Base-by-base conservation (phyloP, 2,113 vertebrate species). In the Origma solitaria region DNA sequence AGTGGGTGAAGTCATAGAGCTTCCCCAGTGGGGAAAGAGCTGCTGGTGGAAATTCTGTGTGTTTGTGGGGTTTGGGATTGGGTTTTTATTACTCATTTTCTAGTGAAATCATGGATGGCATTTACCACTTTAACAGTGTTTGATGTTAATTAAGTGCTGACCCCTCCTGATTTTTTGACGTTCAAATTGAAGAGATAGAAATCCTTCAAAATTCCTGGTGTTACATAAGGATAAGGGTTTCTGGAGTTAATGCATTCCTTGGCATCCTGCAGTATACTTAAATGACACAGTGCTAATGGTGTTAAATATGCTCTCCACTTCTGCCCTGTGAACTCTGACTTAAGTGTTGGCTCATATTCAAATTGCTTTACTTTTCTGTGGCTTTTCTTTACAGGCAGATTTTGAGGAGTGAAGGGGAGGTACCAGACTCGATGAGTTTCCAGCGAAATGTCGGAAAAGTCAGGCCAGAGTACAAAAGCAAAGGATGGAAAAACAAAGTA, bases 401-500 rank as follows among this genome's bases (percentile, higher is more conserved):
- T 99, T 98, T 98, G 97, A 98, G 97, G 96, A 98, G 98, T 97
- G 98, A 98, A 97, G 93, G 97, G 98, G 97, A 97, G 98, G 98
- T 98, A 99, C 98, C 98, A 98, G 99, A 99, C 99, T 99, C 98
- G 96, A 99, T 99, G 99, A 99, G 98, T 99, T 99, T 99, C 99
- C 98, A 99, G 98, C 98, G 99, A 99, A 98, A 99, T 99, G 99
- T 99, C 99, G 95, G 99, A 99, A 98, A 99, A 99, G 99, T 99
- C 99, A 99, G 99, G 99, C 98, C 99, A 99, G 99, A 99, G 98
- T 98, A 99, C 99, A 98, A 99, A 99, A 99, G 99, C 99, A 99
- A 99, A 99, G 99, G 99, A 99, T 99, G 99, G 99, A 98, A 99
- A 99, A 98, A 99, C 99, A 89, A 99, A 99, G 98, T 99, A 99